phyloP scores from a whole-genome alignment of 2,113 vertebrate genomes.

The Cynopterus brachyotis region DNA sequence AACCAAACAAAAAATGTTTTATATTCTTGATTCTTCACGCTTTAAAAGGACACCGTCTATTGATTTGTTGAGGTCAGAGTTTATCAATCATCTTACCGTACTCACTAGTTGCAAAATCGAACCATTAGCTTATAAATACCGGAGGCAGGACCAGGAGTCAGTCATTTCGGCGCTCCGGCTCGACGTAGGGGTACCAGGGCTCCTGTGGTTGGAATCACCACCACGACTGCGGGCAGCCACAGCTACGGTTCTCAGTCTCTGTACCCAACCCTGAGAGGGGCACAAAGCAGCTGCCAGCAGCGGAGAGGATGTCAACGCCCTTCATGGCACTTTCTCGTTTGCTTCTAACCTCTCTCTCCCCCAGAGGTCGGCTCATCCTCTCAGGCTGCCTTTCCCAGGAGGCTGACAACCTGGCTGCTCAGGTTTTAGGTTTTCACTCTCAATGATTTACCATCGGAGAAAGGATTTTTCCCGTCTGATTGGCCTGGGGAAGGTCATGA shows the following conservation, averaged over 20 bases:
- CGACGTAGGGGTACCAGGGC: neutral
- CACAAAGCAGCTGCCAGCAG: neutral
- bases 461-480: constrained; percentile 13
- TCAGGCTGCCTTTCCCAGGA: neutral
- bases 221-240: neutral
- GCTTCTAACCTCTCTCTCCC: neutral
- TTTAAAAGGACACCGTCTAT: neutral
- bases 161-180: neutral
- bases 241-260: neutral
- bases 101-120: neutral
- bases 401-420: neutral
- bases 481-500: constrained; percentile 5
- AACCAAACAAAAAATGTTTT: neutral
- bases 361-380: neutral
- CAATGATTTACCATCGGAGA: neutral
- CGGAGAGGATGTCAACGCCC: neutral
- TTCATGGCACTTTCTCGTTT: neutral
- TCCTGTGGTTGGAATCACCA: neutral
- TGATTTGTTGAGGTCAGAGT: neutral
- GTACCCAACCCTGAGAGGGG: neutral
- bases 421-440: constrained; percentile 17
- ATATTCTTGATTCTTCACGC: neutral
- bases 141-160: neutral
- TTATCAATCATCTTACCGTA: neutral
- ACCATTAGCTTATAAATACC: neutral